Percentiles rank a stretch among this genome's conserved stretches.
These are phyloP conservation scores for Orchestia grillus DNA, from an alignment of 1,140 invertebrate genomes.

Conservation along the genomic window DNA sequence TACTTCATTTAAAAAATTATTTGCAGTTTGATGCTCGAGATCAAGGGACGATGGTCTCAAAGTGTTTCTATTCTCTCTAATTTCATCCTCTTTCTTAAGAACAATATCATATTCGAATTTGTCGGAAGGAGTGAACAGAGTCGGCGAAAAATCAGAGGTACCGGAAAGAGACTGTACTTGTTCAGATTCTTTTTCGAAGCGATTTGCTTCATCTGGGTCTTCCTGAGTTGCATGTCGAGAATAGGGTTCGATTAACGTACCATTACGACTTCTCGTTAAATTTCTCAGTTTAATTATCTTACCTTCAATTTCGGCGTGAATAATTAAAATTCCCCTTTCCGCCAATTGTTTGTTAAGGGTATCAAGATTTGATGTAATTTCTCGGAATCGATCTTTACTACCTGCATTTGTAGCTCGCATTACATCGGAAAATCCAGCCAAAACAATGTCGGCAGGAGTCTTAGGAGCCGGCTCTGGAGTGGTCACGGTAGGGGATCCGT, in stretches of 20 bases:
- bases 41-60: not conserved
- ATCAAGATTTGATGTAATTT: conserved; percentile 34
- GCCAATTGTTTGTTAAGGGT: conserved; percentile 19
- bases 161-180: conserved; percentile 2
- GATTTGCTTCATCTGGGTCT: not conserved
- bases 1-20: conserved; percentile 13
- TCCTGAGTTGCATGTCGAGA: not conserved
- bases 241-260: not conserved
- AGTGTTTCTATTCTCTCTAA: not conserved
- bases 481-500: not conserved
- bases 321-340: conserved; percentile 17
- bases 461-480: not conserved
- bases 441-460: conserved; percentile 46
- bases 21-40: not conserved
- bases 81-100: not conserved
- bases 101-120: conserved; percentile 4
- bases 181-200: not conserved
- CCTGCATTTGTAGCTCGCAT: not conserved
- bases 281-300: conserved; percentile 28
- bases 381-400: conserved; percentile 12
- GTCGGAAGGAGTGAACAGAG: not conserved
- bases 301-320: conserved; percentile 42
- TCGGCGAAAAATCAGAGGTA: not conserved
- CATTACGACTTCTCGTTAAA: conserved; percentile 10
- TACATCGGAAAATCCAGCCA: conserved; percentile 36